Base-by-base conservation (phyloP, 2,113 vertebrate species). In the Danionella cerebrum region DNA sequence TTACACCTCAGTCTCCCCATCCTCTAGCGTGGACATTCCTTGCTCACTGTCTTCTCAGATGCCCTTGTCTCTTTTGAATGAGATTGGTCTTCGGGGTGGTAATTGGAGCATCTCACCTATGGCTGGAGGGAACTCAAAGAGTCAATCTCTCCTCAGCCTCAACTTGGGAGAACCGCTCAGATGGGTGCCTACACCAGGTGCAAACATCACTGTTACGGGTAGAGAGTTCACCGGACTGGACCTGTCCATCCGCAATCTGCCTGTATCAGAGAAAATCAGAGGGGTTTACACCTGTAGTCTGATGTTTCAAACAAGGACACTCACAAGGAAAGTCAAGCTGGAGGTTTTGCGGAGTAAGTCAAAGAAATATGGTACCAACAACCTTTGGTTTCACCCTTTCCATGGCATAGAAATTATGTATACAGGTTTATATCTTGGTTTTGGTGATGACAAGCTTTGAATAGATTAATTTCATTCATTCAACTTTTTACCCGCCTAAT, bases 331-430 rank as follows among this genome's bases (percentile, higher is more conserved):
- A 1, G 59, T 85, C 0, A 9, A 6, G 0, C 65, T 89, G 33
- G 52, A 87, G 14, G 75, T 89, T 62, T 54, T 89, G 62, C 50
- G 82, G 47, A 70, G 88, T 89, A 71, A 82, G 86, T 76, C 2
- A 11, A 29, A 44, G n/a, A n/a, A n/a, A n/a, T n/a, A n/a, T n/a
- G n/a, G n/a, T n/a, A n/a, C n/a, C n/a, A n/a, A n/a, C n/a, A n/a
- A n/a, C n/a, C n/a, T n/a, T n/a, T n/a, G n/a, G n/a, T n/a, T n/a
- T n/a, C n/a, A n/a, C n/a, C n/a, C n/a, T n/a, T n/a, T n/a, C n/a
- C n/a, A n/a, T n/a, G n/a, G n/a, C n/a, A n/a, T n/a, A n/a, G n/a
- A n/a, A n/a, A n/a, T n/a, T n/a, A n/a, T n/a, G n/a, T n/a, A n/a
- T n/a, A n/a, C n/a, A n/a, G n/a, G n/a, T n/a, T n/a, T n/a, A n/a